Base-by-base conservation (phyloP, 2,113 vertebrate species). In the Scartelaos histophorus region DNA sequence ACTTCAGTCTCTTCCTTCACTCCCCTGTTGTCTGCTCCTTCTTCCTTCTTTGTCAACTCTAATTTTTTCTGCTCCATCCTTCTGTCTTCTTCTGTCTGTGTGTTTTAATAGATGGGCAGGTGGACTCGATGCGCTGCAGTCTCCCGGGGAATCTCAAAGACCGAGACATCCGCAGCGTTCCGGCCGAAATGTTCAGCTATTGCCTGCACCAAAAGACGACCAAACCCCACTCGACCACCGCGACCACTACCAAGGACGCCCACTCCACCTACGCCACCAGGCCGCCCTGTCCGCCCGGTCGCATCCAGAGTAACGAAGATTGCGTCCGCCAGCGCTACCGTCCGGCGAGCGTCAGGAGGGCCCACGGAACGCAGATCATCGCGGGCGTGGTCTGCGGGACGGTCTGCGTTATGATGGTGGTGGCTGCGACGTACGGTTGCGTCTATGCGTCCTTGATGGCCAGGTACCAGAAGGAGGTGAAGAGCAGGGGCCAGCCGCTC, bases 351-450 rank as follows among this genome's bases (percentile, higher is more conserved):
- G 96, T 98, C 69, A 94, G 97, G 16, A 89, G 96, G n/a, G 97
- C 97, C 0, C 94, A 96, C 0, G 96, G 94, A 83, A 98, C 97
- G 0, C 95, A 98, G 68, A 95, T 97, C 71, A 95, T 99, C 0
- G 97, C 96, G 0, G 96, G 95, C 0, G 95, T 98, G 2, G 95
- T 98, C 11, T 98, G 97, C 0, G 95, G 96, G 21, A 94, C 98
- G 0, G 96, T 98, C n/a, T 98, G 95, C 54, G 93, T 98, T 80
- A 96, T 98, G 96, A 98, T 99, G 97, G 96, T 96, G 79, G 96
- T 96, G 15, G 96, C 96, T 0, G 97, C 96, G 0, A 94, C 96
- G 46, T 98, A 99, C 0, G 96, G 97, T 1, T 99, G 97, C 61
- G 93, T 98, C 81, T 98, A 99, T 0, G 97, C 97, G 72, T 96